Evolutionary conservation across 1,140 invertebrate species (phyloP), one percentile per base, ranked within the genome.

Genomic region (Drosophila tropicalis): DNA sequence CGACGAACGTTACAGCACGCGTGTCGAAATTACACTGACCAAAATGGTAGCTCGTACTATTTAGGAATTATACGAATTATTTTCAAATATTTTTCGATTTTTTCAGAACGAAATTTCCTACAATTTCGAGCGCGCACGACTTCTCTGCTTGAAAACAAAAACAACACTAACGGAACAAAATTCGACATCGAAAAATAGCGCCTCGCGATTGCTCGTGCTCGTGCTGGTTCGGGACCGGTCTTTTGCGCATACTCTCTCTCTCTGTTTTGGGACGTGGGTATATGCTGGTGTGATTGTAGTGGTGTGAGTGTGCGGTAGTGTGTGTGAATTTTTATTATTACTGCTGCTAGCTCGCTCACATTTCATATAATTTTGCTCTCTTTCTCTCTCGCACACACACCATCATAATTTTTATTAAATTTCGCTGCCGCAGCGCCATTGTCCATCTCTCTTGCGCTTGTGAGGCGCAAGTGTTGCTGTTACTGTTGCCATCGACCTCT

Each of bases 321-420:
- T 58, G 64, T 58, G 65, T 63, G 58, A 17, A 54, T 41, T 79
- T 79, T 76, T 79, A 76, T 83, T 86, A 83, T 89, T 87, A 84
- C 81, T 83, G 81, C 80, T 51, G 44, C 44, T 47, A 15, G 15
- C 44, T 17, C 44, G 44, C 44, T 47, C 44, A 47, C 44, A 47
- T 19, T 51, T 51, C 84, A 82, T 79, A 73, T 67, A 67, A 29
- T 29, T 29, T 29, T 29, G 29, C 29, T 29, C 29, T 29, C 67
- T 69, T 76, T 66, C 76, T 64, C 84, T 64, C 80, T 79, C 77
- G 79, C 83, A 87, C 76, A 70, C 75, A 73, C 77, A 57, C 86
- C 86, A 79, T 90, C 79, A 90, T 90, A 90, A 86, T 90, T 90
- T 90, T 90, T 89, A 89, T 89, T 89, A 90, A 90, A 90, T 79